These are phyloP conservation scores for Eupelmus urozonus DNA, from an alignment of 2,888 invertebrate genomes.

Conservation along the genomic window DNA sequence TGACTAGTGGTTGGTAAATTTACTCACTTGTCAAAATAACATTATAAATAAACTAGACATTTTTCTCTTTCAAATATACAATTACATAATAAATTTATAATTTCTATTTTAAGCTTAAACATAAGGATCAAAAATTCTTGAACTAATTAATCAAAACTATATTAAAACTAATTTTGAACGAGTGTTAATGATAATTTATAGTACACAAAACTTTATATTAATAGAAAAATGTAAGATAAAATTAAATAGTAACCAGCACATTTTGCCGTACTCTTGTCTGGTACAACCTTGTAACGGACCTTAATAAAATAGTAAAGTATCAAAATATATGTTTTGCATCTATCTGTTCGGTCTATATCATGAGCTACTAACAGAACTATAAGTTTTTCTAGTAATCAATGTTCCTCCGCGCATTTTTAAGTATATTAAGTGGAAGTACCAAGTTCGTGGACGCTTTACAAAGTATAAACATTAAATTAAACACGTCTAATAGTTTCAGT, in stretches of 20 bases:
- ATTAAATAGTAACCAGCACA: slow-evolving; percentile 54
- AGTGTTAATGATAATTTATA: slow-evolving; percentile 17
- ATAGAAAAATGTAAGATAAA: slow-evolving; percentile 25
- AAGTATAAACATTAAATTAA: slow-evolving; percentile 37
- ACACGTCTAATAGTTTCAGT: slow-evolving; percentile 25
- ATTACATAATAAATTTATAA: slow-evolving; percentile 41
- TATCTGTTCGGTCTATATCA: slow-evolving; percentile 71
- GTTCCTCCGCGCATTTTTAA: slow-evolving; percentile 52
- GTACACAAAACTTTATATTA: slow-evolving; percentile 9
- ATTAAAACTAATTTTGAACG: slow-evolving; percentile 26
- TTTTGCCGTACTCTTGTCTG: slow-evolving; percentile 55
- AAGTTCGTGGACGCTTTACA: slow-evolving; percentile 47
- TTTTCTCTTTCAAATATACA: slow-evolving; percentile 43
- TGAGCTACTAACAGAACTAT: slow-evolving; percentile 68
- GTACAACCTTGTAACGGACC: slow-evolving; percentile 48
- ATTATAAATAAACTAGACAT: slow-evolving; percentile 52
- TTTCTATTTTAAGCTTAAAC: slow-evolving; percentile 34
- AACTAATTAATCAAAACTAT: slow-evolving; percentile 15
- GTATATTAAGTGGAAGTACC: slow-evolving; percentile 62
- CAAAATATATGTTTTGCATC: slow-evolving; percentile 73
- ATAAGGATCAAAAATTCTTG: slow-evolving; percentile 16
- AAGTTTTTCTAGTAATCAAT: slow-evolving; percentile 45
- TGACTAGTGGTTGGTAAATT: slow-evolving; percentile 42
- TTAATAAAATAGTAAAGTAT: slow-evolving; percentile 72
- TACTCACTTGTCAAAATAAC: slow-evolving; percentile 54